These are phyloP conservation scores for Oreonectes daqikongensis DNA, from an alignment of 2,797 vertebrate species.

Conservation along the genomic window DNA sequence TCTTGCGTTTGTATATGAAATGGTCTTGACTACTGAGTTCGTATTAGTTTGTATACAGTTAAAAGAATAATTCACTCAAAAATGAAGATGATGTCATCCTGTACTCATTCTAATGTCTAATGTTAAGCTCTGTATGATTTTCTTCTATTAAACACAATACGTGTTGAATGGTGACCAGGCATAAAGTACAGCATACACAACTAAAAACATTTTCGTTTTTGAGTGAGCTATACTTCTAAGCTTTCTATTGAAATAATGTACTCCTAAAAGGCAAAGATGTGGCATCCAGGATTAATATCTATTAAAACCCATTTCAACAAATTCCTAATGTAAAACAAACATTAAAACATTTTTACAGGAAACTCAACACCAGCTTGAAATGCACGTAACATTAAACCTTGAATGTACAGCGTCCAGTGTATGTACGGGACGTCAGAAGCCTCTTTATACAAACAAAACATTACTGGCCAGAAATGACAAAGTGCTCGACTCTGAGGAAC, in stretches of 20 bases:
- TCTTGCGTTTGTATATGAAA: conserved; percentile 12
- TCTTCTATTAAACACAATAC: not conserved
- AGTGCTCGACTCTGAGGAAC: conserved; percentile 55
- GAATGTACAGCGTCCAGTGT: conserved; percentile 52
- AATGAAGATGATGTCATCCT: not conserved
- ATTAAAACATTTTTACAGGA: conserved; percentile 47
- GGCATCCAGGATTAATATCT: conserved; percentile 28
- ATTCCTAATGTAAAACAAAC: conserved; percentile 36
- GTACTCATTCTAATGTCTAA: not conserved
- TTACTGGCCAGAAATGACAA: conserved; percentile 53
- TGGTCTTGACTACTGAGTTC: not conserved
- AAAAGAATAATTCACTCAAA: not conserved
- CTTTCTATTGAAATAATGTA: conserved; percentile 6
- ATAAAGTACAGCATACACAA: not conserved
- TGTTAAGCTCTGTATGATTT: not conserved
- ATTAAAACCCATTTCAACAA: conserved; percentile 2
- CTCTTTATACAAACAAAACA: conserved; percentile 44
- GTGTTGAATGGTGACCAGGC: not conserved
- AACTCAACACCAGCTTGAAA: conserved; percentile 50
- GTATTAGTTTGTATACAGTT: not conserved
- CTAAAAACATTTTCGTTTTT: not conserved
- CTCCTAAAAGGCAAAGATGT: conserved; percentile 1
- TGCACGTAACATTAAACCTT: conserved; percentile 43
- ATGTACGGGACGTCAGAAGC: conserved; percentile 47
- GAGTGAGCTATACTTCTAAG: not conserved